Evolutionary conservation across 2,888 invertebrate species (phyloP).

Genomic region (Hesperia comma): DNA sequence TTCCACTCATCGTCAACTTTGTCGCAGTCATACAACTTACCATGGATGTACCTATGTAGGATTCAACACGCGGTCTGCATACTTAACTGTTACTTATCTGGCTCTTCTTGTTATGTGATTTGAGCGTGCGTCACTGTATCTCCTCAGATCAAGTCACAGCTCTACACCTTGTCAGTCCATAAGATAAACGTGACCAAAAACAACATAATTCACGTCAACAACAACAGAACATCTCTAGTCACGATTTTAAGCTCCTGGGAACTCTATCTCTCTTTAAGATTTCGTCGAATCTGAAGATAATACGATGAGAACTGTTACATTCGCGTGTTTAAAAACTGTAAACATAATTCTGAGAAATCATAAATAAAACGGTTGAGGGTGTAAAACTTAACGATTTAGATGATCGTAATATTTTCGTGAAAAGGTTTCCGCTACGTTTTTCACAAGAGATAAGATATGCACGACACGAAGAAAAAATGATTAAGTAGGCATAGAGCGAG

Average conservation of each 20-base stretch:
- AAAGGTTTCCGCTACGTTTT: slow-evolving; percentile 14
- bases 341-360: slow-evolving; percentile 40
- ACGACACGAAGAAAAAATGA: slow-evolving; percentile 18
- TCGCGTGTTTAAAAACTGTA: slow-evolving; percentile 37
- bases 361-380: slow-evolving; percentile 32
- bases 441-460: slow-evolving; percentile 26
- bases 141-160: slow-evolving; percentile 39
- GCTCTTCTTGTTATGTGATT: slow-evolving; percentile 56
- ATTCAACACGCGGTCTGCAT: slow-evolving; percentile 46
- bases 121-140: slow-evolving; percentile 56
- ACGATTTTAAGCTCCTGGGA: slow-evolving; percentile 61
- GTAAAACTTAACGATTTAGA: slow-evolving; percentile 24
- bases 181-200: slow-evolving; percentile 59
- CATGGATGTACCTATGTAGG: slow-evolving; percentile 2
- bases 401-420: slow-evolving; percentile 20
- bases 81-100: slow-evolving; percentile 56
- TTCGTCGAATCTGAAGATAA: slow-evolving; percentile 56
- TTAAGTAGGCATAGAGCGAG: slow-evolving; percentile 34
- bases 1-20: slow-evolving; percentile 35
- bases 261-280: slow-evolving; percentile 53
- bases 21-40: not conserved
- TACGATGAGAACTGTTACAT: slow-evolving; percentile 46
- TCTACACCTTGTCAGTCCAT: slow-evolving; percentile 40
- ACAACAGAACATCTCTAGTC: slow-evolving; percentile 60
- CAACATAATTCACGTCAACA: slow-evolving; percentile 57